These are phyloP conservation scores for Dryomyza anilis DNA, from an alignment of 2,888 invertebrate species.

Conservation along the genomic window DNA sequence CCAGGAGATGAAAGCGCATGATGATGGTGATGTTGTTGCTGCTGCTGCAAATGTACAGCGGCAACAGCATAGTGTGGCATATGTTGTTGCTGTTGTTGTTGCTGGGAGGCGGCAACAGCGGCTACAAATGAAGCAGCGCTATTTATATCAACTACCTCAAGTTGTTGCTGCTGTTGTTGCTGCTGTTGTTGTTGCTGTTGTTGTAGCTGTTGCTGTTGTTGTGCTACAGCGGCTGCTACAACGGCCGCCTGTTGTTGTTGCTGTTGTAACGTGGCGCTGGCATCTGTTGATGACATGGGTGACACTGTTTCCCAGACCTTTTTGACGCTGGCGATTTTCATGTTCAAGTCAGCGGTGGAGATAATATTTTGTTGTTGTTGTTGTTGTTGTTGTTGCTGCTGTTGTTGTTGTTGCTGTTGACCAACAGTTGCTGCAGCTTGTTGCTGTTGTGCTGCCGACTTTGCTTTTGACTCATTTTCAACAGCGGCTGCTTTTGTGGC, in stretches of 20 bases:
- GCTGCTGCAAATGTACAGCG: constrained; percentile 58
- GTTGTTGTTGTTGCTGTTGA: constrained; percentile 54
- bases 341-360: constrained; percentile 87
- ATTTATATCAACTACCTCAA: constrained; percentile 49
- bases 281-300: constrained; percentile 72
- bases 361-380: constrained; percentile 66
- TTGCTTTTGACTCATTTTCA: constrained; percentile 36
- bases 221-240: constrained; percentile 40
- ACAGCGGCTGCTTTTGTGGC: constrained; percentile 28
- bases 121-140: constrained; percentile 54
- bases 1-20: constrained; percentile 60
- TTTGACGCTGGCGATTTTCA: constrained; percentile 93
- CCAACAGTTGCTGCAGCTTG: constrained; percentile 35
- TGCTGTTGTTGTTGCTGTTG: no score
- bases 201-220: constrained; percentile 37
- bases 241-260: constrained; percentile 45
- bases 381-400: constrained; percentile 45
- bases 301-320: constrained; percentile 75
- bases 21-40: no score
- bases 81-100: constrained; percentile 42
- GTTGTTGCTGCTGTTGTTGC: constrained; percentile 42
- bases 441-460: constrained; percentile 56
- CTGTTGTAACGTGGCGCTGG: constrained; percentile 60
- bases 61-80: constrained; percentile 55
- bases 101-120: constrained; percentile 50